A percentile compares a stretch with the other conserved stretches of the same genome.
These are phyloP conservation scores for Gortyna flavago DNA, from an alignment of 2,888 invertebrate species.

Conservation along the genomic window DNA sequence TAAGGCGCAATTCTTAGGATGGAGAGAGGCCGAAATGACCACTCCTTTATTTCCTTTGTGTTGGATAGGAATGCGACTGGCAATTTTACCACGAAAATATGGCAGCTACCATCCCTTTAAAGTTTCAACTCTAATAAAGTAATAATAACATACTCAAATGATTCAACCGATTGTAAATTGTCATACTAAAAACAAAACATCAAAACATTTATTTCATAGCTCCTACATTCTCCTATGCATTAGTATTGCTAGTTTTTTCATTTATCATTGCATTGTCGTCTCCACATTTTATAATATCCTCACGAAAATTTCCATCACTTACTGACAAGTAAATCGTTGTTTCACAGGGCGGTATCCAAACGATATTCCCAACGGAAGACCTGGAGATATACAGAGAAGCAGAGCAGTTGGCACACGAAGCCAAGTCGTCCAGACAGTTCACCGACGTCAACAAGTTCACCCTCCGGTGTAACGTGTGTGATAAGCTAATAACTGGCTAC, in stretches of 20 bases:
- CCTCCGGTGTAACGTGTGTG: constrained; percentile 95
- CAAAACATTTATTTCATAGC: not conserved
- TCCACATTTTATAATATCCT: not conserved
- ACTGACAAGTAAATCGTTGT: not conserved
- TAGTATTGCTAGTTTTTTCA: not conserved
- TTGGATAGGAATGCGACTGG: not conserved
- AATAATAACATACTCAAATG: not conserved
- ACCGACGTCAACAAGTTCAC: constrained; percentile 97
- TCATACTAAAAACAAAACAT: not conserved
- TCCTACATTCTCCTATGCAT: not conserved
- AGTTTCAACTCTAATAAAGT: not conserved
- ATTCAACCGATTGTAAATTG: not conserved
- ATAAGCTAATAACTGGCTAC: constrained; percentile 94
- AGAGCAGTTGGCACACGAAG: constrained; percentile 95
- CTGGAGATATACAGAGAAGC: constrained; percentile 94
- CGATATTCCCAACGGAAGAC: constrained; percentile 95
- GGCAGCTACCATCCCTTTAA: not conserved
- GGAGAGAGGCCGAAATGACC: too few relatives aligned
- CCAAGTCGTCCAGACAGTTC: constrained; percentile 96
- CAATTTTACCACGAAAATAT: not conserved
- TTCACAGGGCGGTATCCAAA: constrained; percentile 92
- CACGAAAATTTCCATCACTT: not conserved
- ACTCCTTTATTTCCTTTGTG: not conserved
- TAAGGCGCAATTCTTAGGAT: too few relatives aligned
- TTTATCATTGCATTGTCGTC: too few relatives aligned